Conservation (phyloP, 2,113 vertebrate species). For the Pithys albifrons region DNA sequence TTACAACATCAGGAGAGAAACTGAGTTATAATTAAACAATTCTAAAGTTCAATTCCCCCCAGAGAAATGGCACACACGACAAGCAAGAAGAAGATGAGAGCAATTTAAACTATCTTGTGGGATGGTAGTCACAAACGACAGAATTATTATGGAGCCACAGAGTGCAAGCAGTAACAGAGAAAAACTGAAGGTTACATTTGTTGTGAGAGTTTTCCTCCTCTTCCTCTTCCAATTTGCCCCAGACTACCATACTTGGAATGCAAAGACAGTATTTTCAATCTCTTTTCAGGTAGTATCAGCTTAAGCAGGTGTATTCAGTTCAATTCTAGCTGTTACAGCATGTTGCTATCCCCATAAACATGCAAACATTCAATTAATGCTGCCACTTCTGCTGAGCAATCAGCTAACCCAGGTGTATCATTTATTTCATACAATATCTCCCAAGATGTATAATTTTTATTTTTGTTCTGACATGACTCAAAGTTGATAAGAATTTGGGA, state of each 20-base stretch:
- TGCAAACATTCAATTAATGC: neutral
- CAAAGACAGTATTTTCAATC: neutral
- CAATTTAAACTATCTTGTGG: neutral
- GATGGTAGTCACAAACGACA: neutral
- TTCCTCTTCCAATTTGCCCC: neutral
- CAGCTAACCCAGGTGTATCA: neutral
- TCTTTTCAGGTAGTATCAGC: neutral
- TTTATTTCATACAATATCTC: neutral
- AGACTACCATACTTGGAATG: neutral
- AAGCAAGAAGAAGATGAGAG: neutral
- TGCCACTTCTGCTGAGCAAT: neutral
- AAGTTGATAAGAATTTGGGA: neutral
- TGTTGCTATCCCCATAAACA: neutral
- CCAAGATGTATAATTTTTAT: neutral
- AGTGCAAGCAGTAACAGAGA: neutral
- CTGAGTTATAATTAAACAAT: constrained; percentile 1
- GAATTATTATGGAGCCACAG: neutral
- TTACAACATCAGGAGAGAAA: neutral
- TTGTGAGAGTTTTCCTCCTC: neutral
- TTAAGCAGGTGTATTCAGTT: neutral
- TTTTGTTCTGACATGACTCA: neutral
- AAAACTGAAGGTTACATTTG: neutral
- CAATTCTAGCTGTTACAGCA: neutral
- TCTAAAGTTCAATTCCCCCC: neutral
- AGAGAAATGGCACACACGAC: neutral